Conservation (phyloP, 2,888 invertebrate genomes). For the Lasius platythorax region DNA sequence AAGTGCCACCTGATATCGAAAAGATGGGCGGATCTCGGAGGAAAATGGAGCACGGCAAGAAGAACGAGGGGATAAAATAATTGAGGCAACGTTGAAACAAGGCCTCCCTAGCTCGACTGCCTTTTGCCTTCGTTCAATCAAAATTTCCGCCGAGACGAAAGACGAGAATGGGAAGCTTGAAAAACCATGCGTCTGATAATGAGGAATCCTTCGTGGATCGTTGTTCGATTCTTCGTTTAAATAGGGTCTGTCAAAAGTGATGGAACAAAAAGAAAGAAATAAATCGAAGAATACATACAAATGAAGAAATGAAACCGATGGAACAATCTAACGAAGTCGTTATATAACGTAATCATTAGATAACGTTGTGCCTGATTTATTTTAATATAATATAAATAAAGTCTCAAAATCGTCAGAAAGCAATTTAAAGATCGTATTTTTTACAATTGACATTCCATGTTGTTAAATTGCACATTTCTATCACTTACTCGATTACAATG, state of each 20-base stretch:
- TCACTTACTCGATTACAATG: neutral
- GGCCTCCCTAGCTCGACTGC: slow-evolving; percentile 69
- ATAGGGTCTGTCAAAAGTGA: slow-evolving; percentile 64
- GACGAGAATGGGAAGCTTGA: slow-evolving; percentile 77
- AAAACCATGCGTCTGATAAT: slow-evolving; percentile 78
- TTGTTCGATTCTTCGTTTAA: slow-evolving; percentile 65
- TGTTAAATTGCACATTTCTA: neutral
- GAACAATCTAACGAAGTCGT: neutral
- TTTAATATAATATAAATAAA: neutral
- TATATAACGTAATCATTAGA: neutral
- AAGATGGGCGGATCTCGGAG: slow-evolving; percentile 46
- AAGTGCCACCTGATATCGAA: slow-evolving; percentile 73
- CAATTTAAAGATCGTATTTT: neutral
- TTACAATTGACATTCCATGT: neutral
- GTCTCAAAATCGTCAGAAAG: neutral
- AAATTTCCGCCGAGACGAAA: slow-evolving; percentile 77
- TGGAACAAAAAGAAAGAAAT: slow-evolving; percentile 41
- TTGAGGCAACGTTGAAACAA: slow-evolving; percentile 76
- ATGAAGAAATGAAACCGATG: neutral
- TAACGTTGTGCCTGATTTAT: neutral
- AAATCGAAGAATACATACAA: slow-evolving; percentile 25
- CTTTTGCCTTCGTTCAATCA: slow-evolving; percentile 80
- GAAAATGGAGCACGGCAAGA: slow-evolving; percentile 64
- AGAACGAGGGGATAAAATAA: slow-evolving; percentile 77
- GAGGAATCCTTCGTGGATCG: slow-evolving; percentile 78